Evolutionary conservation across 2,113 vertebrate genomes (phyloP).

Genomic region (Meriones unguiculatus): DNA sequence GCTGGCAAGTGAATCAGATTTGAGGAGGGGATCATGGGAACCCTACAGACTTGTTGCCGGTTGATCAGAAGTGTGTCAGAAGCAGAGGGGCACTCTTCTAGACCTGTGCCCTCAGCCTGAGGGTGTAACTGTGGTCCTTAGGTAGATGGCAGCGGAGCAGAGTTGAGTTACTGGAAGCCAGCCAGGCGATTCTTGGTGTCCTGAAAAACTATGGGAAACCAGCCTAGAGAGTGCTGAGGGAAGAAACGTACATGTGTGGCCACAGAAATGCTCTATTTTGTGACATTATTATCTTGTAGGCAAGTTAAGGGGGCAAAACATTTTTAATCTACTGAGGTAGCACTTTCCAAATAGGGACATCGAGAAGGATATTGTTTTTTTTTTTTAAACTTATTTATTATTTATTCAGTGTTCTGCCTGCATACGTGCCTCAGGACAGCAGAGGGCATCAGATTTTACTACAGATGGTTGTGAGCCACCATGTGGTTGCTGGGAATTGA

Average conservation of each 20-base stretch:
- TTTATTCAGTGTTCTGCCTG: too few relatives aligned
- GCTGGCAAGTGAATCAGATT: neutral
- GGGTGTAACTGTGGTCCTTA: too few relatives aligned
- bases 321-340: neutral
- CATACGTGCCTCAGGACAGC: too few relatives aligned
- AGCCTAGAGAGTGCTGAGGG: neutral
- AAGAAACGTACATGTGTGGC: rapidly evolving
- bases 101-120: neutral
- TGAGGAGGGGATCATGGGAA: neutral
- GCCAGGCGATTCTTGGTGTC: too few relatives aligned
- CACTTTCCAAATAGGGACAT: slow-evolving; percentile 1
- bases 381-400: too few relatives aligned
- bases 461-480: too few relatives aligned
- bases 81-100: neutral
- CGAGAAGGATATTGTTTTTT: neutral
- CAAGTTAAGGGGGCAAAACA: neutral
- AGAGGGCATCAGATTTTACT: too few relatives aligned
- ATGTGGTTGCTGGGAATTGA: too few relatives aligned
- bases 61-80: too few relatives aligned
- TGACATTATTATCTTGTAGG: neutral
- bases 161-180: too few relatives aligned
- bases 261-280: neutral
- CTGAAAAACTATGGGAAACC: neutral
- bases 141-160: neutral
- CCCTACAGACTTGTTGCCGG: neutral